phyloP scores from a whole-genome alignment of 2,888 invertebrate genomes.

The Sicus ferrugineus region DNA sequence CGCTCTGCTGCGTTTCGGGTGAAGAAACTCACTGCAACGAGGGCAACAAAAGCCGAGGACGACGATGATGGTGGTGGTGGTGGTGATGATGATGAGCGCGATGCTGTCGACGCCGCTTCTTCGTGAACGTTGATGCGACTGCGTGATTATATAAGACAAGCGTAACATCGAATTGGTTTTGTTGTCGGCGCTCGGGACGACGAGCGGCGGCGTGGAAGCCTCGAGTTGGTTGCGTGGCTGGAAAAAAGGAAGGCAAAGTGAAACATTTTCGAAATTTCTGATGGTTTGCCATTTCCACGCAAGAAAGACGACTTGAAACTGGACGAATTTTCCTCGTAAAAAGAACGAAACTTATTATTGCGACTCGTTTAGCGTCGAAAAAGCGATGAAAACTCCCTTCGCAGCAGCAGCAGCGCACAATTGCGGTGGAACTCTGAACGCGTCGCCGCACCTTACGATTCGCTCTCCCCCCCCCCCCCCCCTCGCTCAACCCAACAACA shows the following conservation, averaged over 20 bases:
- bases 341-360: background rate
- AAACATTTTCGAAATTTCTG: background rate
- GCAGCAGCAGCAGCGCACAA: no score
- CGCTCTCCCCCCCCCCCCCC: background rate
- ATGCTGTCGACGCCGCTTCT: no score
- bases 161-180: background rate
- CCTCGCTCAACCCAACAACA: background rate
- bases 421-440: no score
- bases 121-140: no score
- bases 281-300: no score
- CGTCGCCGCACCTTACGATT: no score
- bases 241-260: no score
- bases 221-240: no score
- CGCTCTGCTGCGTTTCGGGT: background rate
- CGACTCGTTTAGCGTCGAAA: no score
- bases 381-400: slow-evolving; percentile 26
- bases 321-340: background rate
- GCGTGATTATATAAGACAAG: slow-evolving; percentile 6
- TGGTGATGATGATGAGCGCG: slow-evolving; percentile 4
- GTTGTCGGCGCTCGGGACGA: background rate
- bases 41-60: background rate
- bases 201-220: background rate
- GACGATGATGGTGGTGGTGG: background rate
- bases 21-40: background rate
- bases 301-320: background rate